Evolutionary conservation across 2,113 vertebrate species (phyloP), one percentile per base, ranked within the genome.

Genomic region (Lophochroa leadbeateri): DNA sequence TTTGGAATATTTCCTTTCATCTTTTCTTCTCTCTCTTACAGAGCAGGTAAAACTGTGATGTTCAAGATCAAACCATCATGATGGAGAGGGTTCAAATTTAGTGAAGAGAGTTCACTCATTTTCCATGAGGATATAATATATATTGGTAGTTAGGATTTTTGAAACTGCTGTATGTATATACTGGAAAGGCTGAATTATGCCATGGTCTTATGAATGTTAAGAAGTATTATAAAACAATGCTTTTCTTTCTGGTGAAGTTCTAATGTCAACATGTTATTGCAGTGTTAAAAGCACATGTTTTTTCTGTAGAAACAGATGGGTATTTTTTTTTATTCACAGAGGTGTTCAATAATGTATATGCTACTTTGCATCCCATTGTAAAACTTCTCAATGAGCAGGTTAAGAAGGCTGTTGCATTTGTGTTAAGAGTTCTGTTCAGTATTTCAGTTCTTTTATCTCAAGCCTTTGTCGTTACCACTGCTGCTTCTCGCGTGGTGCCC

Each of bases 321-420:
- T 82, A 11, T 85, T n/a, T 80, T 83, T 88, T 90, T 41, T 41
- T 80, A 61, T 91, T 95, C 78, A 82, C 41, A 63, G 65, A 94
- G 18, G 46, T 69, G 23, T 82, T 96, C 41, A 80, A 19, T 95
- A 82, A 91, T 95, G 95, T 89, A 70, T 43, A 39, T 86, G 23
- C 37, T 90, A 33, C 63, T 87, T 86, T 90, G 31, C 43, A 94
- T 94, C 44, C 37, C 20, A 37, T 80, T 58, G n/a, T 77, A 88
- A 76, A 96, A 43, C 61, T 50, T 10, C 63, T 94, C 44, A 87
- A 12, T 78, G 58, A 90, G 82, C 47, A 85, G 69, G 85, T 77
- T 65, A 76, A 85, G 47, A 65, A 57, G 31, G 21, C 74, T 58
- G 47, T 50, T 84, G 16, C 16, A 24, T 72, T 41, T 80, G 21